Evolutionary conservation across 1,140 invertebrate genomes (phyloP).

Genomic region (Penaeus chinensis): DNA sequence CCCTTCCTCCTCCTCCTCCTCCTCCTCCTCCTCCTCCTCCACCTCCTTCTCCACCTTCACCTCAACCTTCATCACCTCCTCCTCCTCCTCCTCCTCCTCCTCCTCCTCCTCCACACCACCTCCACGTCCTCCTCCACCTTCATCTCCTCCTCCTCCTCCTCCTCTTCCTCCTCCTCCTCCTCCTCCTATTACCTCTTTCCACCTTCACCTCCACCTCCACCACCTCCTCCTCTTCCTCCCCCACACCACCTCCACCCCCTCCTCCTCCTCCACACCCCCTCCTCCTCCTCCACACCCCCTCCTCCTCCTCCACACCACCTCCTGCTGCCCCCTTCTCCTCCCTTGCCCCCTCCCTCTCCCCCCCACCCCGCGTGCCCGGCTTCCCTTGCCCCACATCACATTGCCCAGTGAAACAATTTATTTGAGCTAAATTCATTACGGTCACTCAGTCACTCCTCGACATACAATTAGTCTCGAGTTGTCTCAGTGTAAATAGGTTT

Average conservation of each 20-base stretch:
- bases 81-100: too few species aligned
- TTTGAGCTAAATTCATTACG: conserved; percentile 14
- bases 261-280: not conserved
- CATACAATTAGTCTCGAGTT: conserved; percentile 36
- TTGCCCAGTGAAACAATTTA: conserved; percentile 12
- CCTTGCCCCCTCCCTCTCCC: not conserved
- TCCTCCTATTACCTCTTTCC: not conserved
- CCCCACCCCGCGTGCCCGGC: not conserved
- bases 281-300: not conserved
- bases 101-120: too few species aligned
- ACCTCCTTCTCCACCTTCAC: too few species aligned
- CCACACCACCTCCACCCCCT: not conserved
- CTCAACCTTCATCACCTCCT: too few species aligned
- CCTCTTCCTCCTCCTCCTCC: not conserved
- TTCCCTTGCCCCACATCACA: not conserved
- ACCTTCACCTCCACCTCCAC: not conserved
- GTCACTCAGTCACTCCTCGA: conserved; percentile 35
- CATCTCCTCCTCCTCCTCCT: not conserved
- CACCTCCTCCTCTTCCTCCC: not conserved
- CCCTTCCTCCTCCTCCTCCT: too few species aligned
- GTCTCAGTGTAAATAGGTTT: conserved; percentile 17
- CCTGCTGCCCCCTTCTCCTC: not conserved
- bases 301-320: not conserved
- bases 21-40: too few species aligned
- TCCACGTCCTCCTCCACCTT: too few species aligned